A percentile compares a stretch with the other conserved stretches of the same genome.
Conservation (phyloP, 2,113 vertebrate genomes). For the Salvelinus sp. region DNA sequence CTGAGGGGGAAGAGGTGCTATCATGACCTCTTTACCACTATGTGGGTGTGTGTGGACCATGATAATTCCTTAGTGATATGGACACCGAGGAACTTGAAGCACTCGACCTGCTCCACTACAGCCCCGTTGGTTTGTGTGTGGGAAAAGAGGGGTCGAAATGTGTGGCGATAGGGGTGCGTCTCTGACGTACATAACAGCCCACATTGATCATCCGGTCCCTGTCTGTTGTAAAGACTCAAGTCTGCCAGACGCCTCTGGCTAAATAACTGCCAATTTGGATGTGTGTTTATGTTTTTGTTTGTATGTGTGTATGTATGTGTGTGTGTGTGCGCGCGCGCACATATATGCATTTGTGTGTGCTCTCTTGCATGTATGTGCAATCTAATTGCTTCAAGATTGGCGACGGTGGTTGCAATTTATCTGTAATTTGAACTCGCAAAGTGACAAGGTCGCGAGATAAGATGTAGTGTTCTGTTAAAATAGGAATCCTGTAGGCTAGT, state of each 20-base stretch:
- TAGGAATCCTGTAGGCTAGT: constrained; percentile 37
- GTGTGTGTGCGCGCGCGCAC: neutral
- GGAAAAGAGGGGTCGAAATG: too few species aligned
- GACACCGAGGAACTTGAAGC: too few species aligned
- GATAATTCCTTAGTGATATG: too few species aligned
- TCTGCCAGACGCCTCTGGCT: neutral
- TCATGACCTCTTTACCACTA: too few species aligned
- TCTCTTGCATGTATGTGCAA: neutral
- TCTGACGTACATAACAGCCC: neutral
- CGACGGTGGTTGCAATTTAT: constrained; percentile 56
- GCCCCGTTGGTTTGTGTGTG: too few species aligned
- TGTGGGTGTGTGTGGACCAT: too few species aligned
- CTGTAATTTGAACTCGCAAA: constrained; percentile 62
- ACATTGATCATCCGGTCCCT: neutral
- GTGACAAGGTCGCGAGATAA: constrained; percentile 57
- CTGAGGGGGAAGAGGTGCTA: too few species aligned
- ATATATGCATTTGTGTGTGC: neutral
- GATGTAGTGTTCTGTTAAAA: constrained; percentile 55
- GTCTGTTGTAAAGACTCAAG: neutral
- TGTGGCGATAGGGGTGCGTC: too few species aligned
- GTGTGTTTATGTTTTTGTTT: neutral
- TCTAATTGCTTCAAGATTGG: constrained; percentile 54
- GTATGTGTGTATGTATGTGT: neutral
- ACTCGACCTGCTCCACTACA: too few species aligned
- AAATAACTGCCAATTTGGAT: constrained; percentile 10